Conservation (phyloP, 2,113 vertebrate species). For the Cochlearius cochlearius region DNA sequence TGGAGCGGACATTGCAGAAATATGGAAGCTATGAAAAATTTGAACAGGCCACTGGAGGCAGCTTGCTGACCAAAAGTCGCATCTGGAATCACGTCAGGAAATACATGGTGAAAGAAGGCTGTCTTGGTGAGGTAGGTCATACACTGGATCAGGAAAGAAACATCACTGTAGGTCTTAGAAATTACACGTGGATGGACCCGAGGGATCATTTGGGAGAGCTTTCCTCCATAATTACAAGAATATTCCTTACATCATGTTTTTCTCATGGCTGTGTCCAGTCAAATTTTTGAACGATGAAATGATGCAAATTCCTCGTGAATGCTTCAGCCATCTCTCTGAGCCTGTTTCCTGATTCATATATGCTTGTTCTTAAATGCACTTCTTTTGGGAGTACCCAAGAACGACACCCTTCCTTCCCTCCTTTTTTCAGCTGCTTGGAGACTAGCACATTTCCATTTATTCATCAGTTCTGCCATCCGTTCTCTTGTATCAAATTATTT, state of each 20-base stretch:
- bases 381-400: conserved; percentile 19
- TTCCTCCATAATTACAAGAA: neutral
- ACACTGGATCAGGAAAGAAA: neutral
- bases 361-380: neutral
- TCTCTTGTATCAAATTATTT: conserved; percentile 16
- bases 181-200: neutral
- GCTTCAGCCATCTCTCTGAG: neutral
- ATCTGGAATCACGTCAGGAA: conserved; percentile 89
- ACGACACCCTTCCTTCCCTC: conserved; percentile 52
- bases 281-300: neutral
- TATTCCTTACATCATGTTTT: neutral
- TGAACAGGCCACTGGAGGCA: conserved; percentile 89
- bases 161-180: neutral
- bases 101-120: conserved; percentile 95
- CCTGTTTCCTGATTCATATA: neutral
- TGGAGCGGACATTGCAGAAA: conserved; percentile 85
- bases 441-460: conserved; percentile 31
- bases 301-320: neutral
- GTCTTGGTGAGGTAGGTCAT: conserved; percentile 86
- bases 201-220: neutral
- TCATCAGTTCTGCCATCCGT: conserved; percentile 7
- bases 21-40: conserved; percentile 92
- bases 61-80: conserved; percentile 83
- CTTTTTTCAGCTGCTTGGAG: neutral
- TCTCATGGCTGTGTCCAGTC: neutral